phyloP scores from a whole-genome alignment of 2,888 invertebrate genomes.

The Epinotia ramella region DNA sequence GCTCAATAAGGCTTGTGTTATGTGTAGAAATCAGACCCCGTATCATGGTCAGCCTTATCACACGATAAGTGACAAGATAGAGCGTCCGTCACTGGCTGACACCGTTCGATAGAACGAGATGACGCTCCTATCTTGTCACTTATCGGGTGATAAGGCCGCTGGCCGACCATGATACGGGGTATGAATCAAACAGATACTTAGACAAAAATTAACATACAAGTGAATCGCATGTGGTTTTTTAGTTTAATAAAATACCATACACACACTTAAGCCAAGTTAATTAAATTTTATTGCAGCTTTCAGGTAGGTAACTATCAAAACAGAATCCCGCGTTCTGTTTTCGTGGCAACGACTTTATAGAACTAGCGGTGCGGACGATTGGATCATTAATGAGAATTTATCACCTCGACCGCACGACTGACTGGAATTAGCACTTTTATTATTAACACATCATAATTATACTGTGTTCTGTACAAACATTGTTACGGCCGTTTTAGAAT shows the following conservation, averaged over 20 bases:
- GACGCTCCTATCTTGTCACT: too few species aligned
- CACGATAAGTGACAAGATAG: too few species aligned
- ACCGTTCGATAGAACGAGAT: too few species aligned
- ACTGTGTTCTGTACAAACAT: constrained; percentile 53
- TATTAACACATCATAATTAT: constrained; percentile 64
- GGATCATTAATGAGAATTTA: constrained; percentile 64
- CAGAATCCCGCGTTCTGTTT: constrained; percentile 34
- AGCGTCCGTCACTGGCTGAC: too few species aligned
- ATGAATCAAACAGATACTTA: background rate
- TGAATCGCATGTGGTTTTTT: background rate
- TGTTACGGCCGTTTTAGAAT: constrained; percentile 52
- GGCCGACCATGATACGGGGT: too few species aligned
- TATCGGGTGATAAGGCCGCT: too few species aligned
- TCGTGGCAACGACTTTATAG: constrained; percentile 36
- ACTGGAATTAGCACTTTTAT: constrained; percentile 64
- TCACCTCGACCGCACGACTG: constrained; percentile 60
- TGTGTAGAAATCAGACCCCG: too few species aligned
- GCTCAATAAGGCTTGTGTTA: too few species aligned
- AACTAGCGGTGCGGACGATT: constrained; percentile 52
- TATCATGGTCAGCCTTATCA: too few species aligned
- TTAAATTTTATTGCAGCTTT: constrained; percentile 40
- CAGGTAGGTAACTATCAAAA: constrained; percentile 35
- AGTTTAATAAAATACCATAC: constrained; percentile 4
- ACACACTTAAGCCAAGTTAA: constrained; percentile 33
- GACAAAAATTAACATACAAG: background rate